Evolutionary conservation across 2,888 invertebrate species (phyloP), one percentile per base, ranked within the genome.

Genomic region (Camponotus fellah): DNA sequence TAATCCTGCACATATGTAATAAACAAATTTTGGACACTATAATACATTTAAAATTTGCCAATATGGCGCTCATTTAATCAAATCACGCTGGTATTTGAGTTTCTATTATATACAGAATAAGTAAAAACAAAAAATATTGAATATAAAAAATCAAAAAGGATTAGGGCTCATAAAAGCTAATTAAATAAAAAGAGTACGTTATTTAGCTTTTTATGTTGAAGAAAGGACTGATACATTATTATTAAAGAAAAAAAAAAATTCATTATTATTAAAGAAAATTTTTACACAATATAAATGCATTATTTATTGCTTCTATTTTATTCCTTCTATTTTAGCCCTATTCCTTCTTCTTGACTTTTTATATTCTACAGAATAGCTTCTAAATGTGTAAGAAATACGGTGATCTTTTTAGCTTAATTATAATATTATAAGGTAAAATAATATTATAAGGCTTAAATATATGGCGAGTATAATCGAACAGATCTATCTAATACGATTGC

Each of bases 381-480:
- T 58, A 77, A 71, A 17, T 68, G n/a, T 53, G n/a, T 53, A 53
- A 53, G 46, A 58, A 12, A 43, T 49, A 46, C 21, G 8, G 1
- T 77, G 17, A 56, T 68, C 43, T 77, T 68, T 8, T 56, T 77
- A 34, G 17, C n/a, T 77, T n/a, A 4, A 26, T 49, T 71, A 79
- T 69, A 79, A 79, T 14, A 8, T 77, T 65, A 49, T 37, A 56
- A 76, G 2, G 34, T 49, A 64, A 60, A 26, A 26, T 26, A 26
- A 26, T 26, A 26, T 71, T 60, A 26, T 26, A 26, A 26, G 26
- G 6, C 17, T 71, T 71, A 80, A 34, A 46, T 46, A 71, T 71
- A 80, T 80, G 79, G 46, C 79, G 60, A 60, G 46, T 79, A 58
- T 37, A 5, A 32, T 43, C 26, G 32, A 43, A 80, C 79, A 71